These are phyloP conservation scores for Dasyurus viverrinus DNA, from an alignment of 2,113 vertebrate genomes.

Conservation along the genomic window DNA sequence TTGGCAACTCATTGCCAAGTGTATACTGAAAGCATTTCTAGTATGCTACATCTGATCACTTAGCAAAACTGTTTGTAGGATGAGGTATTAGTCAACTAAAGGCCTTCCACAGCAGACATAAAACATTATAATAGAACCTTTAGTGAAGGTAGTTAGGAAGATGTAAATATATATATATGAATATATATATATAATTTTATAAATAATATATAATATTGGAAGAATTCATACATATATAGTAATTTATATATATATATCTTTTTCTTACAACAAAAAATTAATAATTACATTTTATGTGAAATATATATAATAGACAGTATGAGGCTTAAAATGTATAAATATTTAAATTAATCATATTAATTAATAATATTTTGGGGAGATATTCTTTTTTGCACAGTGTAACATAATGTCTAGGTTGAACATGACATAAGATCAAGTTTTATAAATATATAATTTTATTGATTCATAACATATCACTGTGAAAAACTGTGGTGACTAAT, in stretches of 20 bases:
- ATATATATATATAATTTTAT: too few species aligned
- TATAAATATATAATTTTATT: not conserved
- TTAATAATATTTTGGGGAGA: not conserved
- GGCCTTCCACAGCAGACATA: not conserved
- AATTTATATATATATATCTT: not conserved
- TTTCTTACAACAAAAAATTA: not conserved
- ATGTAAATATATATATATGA: too few species aligned
- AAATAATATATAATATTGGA: not conserved
- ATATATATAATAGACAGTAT: not conserved
- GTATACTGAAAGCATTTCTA: not conserved
- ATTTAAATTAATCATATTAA: not conserved
- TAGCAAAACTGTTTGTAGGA: not conserved
- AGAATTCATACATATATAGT: not conserved
- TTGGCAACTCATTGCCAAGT: not conserved
- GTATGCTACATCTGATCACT: not conserved
- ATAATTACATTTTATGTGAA: not conserved
- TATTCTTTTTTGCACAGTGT: not conserved
- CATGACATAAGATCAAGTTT: not conserved
- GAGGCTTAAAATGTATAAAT: not conserved
- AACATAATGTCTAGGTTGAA: not conserved
- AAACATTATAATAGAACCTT: too few species aligned
- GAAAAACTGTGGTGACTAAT: not conserved
- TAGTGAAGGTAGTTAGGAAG: too few species aligned
- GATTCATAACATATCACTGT: not conserved
- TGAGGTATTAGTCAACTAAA: not conserved